Base-by-base conservation (phyloP, 2,888 invertebrate species). In the Tetramorium bicarinatum region DNA sequence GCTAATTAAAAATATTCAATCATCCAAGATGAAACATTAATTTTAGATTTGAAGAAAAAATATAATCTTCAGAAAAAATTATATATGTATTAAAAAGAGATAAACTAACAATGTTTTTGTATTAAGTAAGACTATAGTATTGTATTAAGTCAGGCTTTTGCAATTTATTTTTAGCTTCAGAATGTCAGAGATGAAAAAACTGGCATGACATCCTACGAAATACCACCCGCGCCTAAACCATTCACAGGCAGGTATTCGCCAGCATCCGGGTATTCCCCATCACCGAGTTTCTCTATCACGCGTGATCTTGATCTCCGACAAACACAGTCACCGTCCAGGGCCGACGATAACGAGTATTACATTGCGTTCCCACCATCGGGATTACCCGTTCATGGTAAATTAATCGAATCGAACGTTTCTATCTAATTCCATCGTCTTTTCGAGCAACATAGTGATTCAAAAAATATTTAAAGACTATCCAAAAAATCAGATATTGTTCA, bases 331-430 rank as follows among this genome's bases (percentile, higher is more conserved):
- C 85, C 92, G n/a, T 91, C 92, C 49, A 86, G 75, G 47, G 62
- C 71, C 41, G 90, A 91, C 77, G 90, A 92, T 66, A 95, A 95
- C 83, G 95, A 95, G 71, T 95, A 95, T 91, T 96, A 96, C 88
- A 96, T 96, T 67, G 95, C 95, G 6, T 96, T 95, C 90, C 95
- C 96, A 72, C 95, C 95, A 6, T 95, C 95, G 34, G 96, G 96
- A 87, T 91, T 95, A 83, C 95, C 96, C n/a, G 93, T 96, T 83
- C 93, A 95, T 90, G 93, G 96, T 96, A 93, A 72, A 74, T 44
- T 88, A 76, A 81, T 75, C 56, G 9, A 9, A 29, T 82, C 15
- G 6, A 54, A 54, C 18, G 47, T 11, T 41, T 9, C 52, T 62
- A 62, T 34, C 15, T 21, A 18, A 18, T 47, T 38, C 13, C 11